Evolutionary conservation across 2,888 invertebrate genomes (phyloP), one percentile per base, ranked within the genome.

Genomic region (Philhelius pedissequus): DNA sequence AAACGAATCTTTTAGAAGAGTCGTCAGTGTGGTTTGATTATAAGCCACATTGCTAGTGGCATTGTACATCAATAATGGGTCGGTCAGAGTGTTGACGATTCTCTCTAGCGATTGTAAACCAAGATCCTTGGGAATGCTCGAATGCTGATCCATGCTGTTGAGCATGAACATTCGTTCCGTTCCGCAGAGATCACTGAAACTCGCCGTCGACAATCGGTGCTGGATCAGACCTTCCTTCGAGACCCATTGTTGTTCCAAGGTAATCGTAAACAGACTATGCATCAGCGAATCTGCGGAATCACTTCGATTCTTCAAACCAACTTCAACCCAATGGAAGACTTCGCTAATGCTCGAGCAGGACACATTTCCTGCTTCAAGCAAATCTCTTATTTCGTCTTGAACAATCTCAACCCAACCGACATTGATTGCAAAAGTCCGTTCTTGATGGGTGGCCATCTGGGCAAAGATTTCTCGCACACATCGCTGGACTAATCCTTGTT

Each of bases 331-430:
- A 87, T 95, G 94, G 87, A 95, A 95, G 30, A 95, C 95, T 88
- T 95, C 95, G 68, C 94, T 93, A n/a, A 95, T 92, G 77, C 91
- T 93, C 60, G 90, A 89, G 86, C 94, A 94, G 91, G 94, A 92
- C 86, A 94, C 91, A 92, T 94, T 92, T 4, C 92, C 89, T 91
- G 92, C 64, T 91, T 91, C 86, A 91, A 94, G 84, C 89, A 93
- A 58, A 94, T 95, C 87, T 93, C 92, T 48, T 93, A 93, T 93
- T 91, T 94, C 94, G 86, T 95, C 95, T 64, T 94, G 94, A 54
- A 93, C 93, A 58, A 96, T 94, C 91, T 95, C 95, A 88, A 95
- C 94, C 94, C 95, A 96, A 50, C 95, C 94, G 82, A 95, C 93
- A 88, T 94, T 94, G 4, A 96, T 91, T 54, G 94, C 93, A 88